A percentile compares a stretch with the other conserved stretches of the same genome.
These are phyloP conservation scores for Cydia fagiglandana DNA, from an alignment of 1,140 invertebrate genomes.

Conservation along the genomic window DNA sequence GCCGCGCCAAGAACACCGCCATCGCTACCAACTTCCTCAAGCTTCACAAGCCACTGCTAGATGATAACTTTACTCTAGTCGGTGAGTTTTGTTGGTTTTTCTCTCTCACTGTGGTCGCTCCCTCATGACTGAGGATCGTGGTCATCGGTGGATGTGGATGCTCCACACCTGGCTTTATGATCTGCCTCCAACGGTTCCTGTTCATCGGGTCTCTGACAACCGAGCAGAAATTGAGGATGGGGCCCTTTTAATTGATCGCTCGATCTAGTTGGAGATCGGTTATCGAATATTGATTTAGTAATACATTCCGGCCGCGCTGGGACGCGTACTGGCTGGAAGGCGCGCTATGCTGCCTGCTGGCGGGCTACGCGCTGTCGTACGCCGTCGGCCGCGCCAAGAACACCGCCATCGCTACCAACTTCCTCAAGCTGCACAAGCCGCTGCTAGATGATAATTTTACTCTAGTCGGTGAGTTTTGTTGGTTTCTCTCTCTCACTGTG, in stretches of 20 bases:
- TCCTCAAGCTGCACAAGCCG: slow-evolving; percentile 91
- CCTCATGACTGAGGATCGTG: too few relatives aligned
- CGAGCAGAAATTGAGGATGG: too few relatives aligned
- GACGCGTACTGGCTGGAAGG: slow-evolving; percentile 98
- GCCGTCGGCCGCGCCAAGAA: slow-evolving; percentile 94
- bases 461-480: slow-evolving; percentile 88
- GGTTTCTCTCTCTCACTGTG: too few relatives aligned
- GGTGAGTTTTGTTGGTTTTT: slow-evolving; percentile 83
- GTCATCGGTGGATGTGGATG: too few relatives aligned
- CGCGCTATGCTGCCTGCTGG: slow-evolving; percentile 91
- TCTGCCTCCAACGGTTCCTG: too few relatives aligned
- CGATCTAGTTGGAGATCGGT: too few relatives aligned
- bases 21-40: slow-evolving; percentile 94
- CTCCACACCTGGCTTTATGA: too few relatives aligned
- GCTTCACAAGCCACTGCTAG: slow-evolving; percentile 90
- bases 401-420: slow-evolving; percentile 91
- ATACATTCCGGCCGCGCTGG: too few relatives aligned
- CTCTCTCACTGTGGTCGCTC: too few relatives aligned
- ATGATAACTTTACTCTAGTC: slow-evolving; percentile 96
- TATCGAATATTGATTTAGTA: too few relatives aligned
- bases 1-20: slow-evolving; percentile 93
- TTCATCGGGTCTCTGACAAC: too few relatives aligned
- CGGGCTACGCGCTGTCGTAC: slow-evolving; percentile 97
- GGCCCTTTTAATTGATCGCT: too few relatives aligned
- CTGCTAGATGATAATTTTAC: slow-evolving; percentile 96